phyloP scores from a whole-genome alignment of 2,888 invertebrate genomes.

The Cryptocephalus moraei region DNA sequence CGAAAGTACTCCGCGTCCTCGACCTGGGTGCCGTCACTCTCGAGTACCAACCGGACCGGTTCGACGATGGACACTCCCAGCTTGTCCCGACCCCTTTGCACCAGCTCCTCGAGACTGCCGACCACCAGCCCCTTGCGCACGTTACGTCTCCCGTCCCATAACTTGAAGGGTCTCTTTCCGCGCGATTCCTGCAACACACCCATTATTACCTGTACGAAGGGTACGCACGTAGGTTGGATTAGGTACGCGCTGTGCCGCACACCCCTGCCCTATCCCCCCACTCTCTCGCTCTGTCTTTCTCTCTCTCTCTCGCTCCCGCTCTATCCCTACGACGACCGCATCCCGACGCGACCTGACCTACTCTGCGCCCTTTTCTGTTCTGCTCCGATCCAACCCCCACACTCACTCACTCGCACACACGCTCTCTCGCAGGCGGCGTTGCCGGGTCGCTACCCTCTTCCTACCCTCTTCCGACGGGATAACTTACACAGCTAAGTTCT shows the following conservation, averaged over 20 bases:
- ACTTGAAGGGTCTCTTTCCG: conserved; percentile 94
- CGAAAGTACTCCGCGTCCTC: conserved; percentile 95
- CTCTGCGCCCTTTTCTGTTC: conserved; percentile 23
- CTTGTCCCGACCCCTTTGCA: conserved; percentile 70
- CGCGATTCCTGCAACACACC: conserved; percentile 60
- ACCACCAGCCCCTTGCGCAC: conserved; percentile 88
- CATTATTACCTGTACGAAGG: conserved; percentile 14
- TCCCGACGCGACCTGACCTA: conserved; percentile 32
- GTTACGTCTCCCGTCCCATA: conserved; percentile 93
- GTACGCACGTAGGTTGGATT: neutral
- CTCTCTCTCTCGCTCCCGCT: neutral
- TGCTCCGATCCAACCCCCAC: neutral
- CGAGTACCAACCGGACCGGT: conserved; percentile 82
- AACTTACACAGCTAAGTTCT: no score
- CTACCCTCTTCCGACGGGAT: no score
- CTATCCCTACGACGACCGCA: conserved; percentile 20
- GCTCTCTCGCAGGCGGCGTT: conserved; percentile 11
- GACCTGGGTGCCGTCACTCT: conserved; percentile 93
- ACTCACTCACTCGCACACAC: no score
- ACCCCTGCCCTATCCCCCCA: conserved; percentile 4
- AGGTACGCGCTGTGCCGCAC: neutral
- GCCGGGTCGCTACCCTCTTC: neutral
- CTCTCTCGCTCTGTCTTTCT: conserved; percentile 6
- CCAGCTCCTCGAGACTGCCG: conserved; percentile 77
- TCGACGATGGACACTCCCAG: conserved; percentile 77